Base-by-base conservation (phyloP, 1,140 invertebrate species). In the Grapholita molesta region DNA sequence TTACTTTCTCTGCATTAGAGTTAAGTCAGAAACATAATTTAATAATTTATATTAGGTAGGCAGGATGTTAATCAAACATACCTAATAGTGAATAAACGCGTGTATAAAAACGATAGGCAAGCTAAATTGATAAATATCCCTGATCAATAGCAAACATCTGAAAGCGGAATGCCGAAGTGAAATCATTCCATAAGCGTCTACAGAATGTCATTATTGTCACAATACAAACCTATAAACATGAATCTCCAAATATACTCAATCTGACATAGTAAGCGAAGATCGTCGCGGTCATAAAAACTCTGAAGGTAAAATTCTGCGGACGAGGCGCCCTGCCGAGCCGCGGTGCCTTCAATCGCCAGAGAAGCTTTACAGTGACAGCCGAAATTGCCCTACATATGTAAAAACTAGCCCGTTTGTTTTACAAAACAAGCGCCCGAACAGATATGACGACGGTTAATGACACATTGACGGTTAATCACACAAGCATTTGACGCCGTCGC, bases 371-470 rank as follows among this genome's bases (percentile, higher is more conserved):
- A 78, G 66, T 89, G 87, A 91, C 89, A 91, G 84, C 86, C 87
- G 89, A 88, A 88, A 89, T 86, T 81, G 80, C 79, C 75, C 79
- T 77, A 79, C 77, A 80, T 79, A 67, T 79, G 76, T 77, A 85
- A 83, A 86, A 86, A 82, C 80, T 21, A 12, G 42, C 48, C 38
- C 85, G 89, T 91, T 89, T 89, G 87, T 89, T 90, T 88, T 78
- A 83, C 84, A 88, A 78, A 89, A 90, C 83, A 86, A 81, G 78
- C n/a, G n/a, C 76, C 73, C 57, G 77, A 76, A 74, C 67, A 76
- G 78, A 75, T 72, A 70, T 71, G 53, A 72, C 70, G 33, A 70
- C 52, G 74, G 70, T 72, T 83, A 83, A 84, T 78, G 79, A 83
- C 78, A 77, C 72, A 78, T n/a, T n/a, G 33, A 70, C 52, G 74